These are phyloP conservation scores for Ladona fulva DNA, from an alignment of 1,140 invertebrate genomes.

Conservation along the genomic window DNA sequence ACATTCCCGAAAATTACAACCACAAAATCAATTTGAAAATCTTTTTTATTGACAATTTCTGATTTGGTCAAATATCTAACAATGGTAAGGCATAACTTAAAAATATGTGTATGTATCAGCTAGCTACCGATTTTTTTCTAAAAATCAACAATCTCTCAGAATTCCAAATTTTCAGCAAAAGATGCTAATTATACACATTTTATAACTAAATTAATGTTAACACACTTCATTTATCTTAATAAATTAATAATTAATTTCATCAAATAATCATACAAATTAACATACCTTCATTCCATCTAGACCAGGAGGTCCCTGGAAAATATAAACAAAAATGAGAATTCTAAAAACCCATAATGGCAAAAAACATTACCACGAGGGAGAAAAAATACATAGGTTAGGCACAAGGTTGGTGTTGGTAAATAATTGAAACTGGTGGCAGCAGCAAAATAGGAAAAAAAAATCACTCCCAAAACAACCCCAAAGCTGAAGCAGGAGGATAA, in stretches of 20 bases:
- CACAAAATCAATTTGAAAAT: neutral
- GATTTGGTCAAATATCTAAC: neutral
- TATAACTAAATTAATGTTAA: neutral
- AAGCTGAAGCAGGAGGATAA: constrained; percentile 18
- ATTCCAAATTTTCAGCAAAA: neutral
- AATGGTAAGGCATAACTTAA: constrained; percentile 7
- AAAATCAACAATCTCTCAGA: neutral
- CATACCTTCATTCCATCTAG: constrained; percentile 65
- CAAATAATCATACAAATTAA: constrained; percentile 19
- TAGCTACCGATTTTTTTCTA: neutral
- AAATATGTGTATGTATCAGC: neutral
- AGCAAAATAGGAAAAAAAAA: constrained; percentile 39
- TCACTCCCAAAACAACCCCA: constrained; percentile 19
- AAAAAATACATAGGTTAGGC: constrained; percentile 14
- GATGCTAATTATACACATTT: neutral
- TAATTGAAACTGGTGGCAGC: constrained; percentile 33
- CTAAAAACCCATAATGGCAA: neutral
- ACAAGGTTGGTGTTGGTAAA: constrained; percentile 22
- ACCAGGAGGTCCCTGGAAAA: constrained; percentile 57
- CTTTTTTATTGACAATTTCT: constrained; percentile 11
- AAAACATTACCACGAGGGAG: neutral
- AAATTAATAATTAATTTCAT: constrained; percentile 16
- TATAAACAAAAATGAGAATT: constrained; percentile 14
- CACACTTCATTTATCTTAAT: neutral
- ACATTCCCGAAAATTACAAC: neutral